These are phyloP conservation scores for Adineta ricciae DNA, from an alignment of 2,888 invertebrate genomes.

Conservation along the genomic window DNA sequence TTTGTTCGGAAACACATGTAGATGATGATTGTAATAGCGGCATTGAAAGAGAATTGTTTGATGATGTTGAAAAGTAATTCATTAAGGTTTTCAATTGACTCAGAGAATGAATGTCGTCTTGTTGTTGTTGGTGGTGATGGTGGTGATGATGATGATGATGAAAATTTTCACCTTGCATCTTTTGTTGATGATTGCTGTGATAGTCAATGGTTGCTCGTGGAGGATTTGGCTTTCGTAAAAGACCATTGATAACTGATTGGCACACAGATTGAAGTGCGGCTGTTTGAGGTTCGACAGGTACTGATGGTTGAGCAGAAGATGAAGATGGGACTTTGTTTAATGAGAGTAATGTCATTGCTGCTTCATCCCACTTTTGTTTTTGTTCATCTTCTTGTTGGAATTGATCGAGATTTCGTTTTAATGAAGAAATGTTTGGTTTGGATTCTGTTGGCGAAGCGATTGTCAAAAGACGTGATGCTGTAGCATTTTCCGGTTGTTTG, in stretches of 20 bases:
- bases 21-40: background rate
- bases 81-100: background rate
- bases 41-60: background rate
- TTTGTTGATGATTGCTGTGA: background rate
- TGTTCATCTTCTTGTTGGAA: background rate
- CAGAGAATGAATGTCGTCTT: background rate
- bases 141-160: background rate
- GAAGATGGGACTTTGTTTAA: background rate
- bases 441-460: background rate
- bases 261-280: background rate
- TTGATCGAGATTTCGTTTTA: background rate
- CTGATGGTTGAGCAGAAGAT: background rate
- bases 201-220: background rate
- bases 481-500: background rate
- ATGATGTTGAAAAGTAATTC: background rate
- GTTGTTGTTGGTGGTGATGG: background rate
- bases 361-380: slow-evolving; percentile 9
- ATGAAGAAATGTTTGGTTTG: background rate
- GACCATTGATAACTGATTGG: slow-evolving; percentile 18
- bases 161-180: background rate
- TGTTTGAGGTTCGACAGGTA: background rate
- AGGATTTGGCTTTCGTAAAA: background rate
- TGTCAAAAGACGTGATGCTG: background rate
- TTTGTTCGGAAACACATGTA: background rate
- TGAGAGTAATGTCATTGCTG: background rate